Base-by-base conservation (phyloP, 2,797 vertebrate species). In the Prunella strophiata region DNA sequence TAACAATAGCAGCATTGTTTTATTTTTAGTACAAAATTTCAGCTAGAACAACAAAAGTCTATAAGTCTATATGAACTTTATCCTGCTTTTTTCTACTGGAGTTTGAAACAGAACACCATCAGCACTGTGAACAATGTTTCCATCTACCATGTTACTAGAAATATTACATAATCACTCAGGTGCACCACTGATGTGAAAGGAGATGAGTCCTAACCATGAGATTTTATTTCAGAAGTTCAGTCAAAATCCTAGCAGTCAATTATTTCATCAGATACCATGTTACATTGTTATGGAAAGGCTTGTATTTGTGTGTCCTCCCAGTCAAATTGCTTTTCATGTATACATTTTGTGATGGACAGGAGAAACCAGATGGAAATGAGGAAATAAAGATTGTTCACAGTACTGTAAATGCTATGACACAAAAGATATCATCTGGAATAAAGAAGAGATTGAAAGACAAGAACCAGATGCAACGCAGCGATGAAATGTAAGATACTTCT, bases 281-380 rank as follows among this genome's bases (percentile, higher is more conserved):
- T 89, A 67, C 7, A 34, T 54, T 57, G 4, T 55, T 76, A 71
- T 13, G 18, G 18, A 45, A 92, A 92, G 62, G 22, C 10, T 50
- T 38, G 18, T 67, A 10, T 88, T 67, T 86, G 7, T 83, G 27
- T 75, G 36, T 86, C 21, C 9, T 88, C 55, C 36, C 51, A 47
- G 65, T 57, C 22, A 61, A 80, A 73, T 66, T 36, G 10, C 32
- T 92, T 93, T 72, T 65, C 58, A 47, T 67, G 30, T 68, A 93
- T 42, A 80, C 57, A 76, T 91, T 95, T 90, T 34, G 27, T 58
- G 75, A 89, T 66, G 77, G 65, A 83, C 72, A 91, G 85, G 78
- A 86, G 36, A 96, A 96, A 92, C 20, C 43, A 66, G 18, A 93
- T 85, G 71, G 48, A 96, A 95, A 93, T 70, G 34, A 59, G 47